Base-by-base conservation (phyloP, 1,140 invertebrate genomes). In the Philotrypesis tridentata region DNA sequence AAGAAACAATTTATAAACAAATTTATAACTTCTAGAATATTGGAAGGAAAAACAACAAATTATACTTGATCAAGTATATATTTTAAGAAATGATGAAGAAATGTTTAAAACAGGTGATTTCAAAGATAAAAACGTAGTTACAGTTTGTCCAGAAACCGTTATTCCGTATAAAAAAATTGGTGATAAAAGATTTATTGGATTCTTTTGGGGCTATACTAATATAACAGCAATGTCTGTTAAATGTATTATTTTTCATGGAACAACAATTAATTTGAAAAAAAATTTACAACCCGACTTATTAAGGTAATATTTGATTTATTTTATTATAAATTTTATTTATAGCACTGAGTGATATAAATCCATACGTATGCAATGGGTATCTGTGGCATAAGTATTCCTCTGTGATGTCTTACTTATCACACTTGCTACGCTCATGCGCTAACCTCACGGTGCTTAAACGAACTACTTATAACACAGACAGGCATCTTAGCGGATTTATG, bases 191-290 rank as follows among this genome's bases (percentile, higher is more conserved):
- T 91, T 87, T 83, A 82, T 33, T 29, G 93, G 94, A 21, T 90
- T 90, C 87, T 95, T 95, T 89, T 96, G 94, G 93, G 93, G 92
- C 7, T 95, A 94, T 85, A 83, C 90, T 23, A 94, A 95, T 87
- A 92, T 97, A 3, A 94, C 93, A 31, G 93, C 94, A 0, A 93
- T 92, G 43, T 93, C 95, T 81, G 92, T 96, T 55, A 87, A 94
- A 55, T 98, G 97, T 90, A 87, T 99, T 11, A 95, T 95, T 33
- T 96, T 97, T 88, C 97, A 98, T 93, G 98, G 97, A 6, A 94
- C 93, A 83, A 93, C 94, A 0, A 94, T 93, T 14, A 93, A 94
- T 78, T 87, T 98, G 40, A 92, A 80, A 76, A 86, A 76, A 85
- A 93, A 89, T 90, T 88, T 89, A 29, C 82, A 87, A 29, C 92